phyloP scores from a whole-genome alignment of 2,888 invertebrate species.

The Ceraclea dissimilis region DNA sequence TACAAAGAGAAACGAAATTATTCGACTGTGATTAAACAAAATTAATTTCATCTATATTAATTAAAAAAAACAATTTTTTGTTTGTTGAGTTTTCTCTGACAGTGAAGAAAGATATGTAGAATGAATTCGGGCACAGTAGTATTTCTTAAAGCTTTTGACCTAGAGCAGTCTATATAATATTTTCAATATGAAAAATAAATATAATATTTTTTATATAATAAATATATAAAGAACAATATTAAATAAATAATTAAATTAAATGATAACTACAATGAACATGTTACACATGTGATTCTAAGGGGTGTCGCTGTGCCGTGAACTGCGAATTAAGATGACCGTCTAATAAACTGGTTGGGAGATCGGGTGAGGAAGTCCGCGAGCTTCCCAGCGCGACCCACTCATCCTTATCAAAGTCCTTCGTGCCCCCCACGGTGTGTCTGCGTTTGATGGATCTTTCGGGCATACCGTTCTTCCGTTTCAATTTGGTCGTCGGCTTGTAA shows the following conservation, averaged over 20 bases:
- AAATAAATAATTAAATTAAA: background rate
- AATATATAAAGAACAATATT: background rate
- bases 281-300: slow-evolving; percentile 37
- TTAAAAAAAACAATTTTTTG: too few relatives aligned
- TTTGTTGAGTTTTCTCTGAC: too few relatives aligned
- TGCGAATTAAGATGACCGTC: slow-evolving; percentile 30
- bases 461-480: slow-evolving; percentile 70
- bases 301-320: slow-evolving; percentile 31
- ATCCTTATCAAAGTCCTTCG: slow-evolving; percentile 71
- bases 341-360: slow-evolving; percentile 41
- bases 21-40: too few relatives aligned
- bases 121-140: too few relatives aligned
- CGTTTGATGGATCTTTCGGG: slow-evolving; percentile 79
- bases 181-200: slow-evolving; percentile 1
- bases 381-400: slow-evolving; percentile 50
- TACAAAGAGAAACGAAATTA: too few relatives aligned
- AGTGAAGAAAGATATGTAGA: too few relatives aligned
- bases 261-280: background rate
- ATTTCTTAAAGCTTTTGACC: background rate
- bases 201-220: background rate
- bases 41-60: too few relatives aligned
- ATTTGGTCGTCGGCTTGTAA: slow-evolving; percentile 51
- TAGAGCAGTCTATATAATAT: background rate
- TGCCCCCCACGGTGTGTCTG: slow-evolving; percentile 87
- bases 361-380: slow-evolving; percentile 53